Evolutionary conservation across 2,888 invertebrate species (phyloP).

Genomic region (Polylopha cassiicola): DNA sequence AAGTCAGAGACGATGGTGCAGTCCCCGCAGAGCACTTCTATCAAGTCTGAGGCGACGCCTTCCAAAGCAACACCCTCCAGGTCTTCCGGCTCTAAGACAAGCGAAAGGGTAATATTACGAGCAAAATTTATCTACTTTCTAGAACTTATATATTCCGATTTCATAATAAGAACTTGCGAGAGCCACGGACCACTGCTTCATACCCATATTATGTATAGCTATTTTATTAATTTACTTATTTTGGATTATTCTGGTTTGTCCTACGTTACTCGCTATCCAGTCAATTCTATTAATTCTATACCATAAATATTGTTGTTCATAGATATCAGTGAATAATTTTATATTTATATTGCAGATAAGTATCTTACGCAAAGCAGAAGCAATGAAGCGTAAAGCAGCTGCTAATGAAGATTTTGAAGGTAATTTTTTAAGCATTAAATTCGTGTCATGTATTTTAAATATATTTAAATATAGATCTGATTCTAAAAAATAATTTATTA

Average conservation of each 20-base stretch:
- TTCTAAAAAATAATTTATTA: constrained; percentile 10
- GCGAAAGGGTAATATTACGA: constrained; percentile 11
- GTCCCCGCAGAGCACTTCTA: constrained; percentile 6
- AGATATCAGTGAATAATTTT: not conserved
- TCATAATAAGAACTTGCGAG: no score
- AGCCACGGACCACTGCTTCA: no score
- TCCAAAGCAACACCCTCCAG: constrained; percentile 7
- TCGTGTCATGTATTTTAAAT: no score
- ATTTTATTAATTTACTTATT: no score
- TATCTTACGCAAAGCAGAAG: constrained; percentile 51
- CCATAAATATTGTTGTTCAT: constrained; percentile 6
- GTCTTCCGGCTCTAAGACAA: not conserved
- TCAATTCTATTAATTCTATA: no score
- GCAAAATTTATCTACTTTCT: no score
- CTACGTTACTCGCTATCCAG: no score
- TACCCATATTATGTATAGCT: no score
- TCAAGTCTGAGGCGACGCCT: constrained; percentile 17
- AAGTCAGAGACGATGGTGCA: constrained; percentile 28
- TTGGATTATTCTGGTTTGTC: no score
- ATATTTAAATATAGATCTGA: not conserved
- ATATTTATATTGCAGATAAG: constrained; percentile 36
- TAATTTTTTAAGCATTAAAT: constrained; percentile 1
- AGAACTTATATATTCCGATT: no score
- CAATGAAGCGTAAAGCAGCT: constrained; percentile 44
- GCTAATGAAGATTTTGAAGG: constrained; percentile 26